Percentiles rank a stretch among this genome's conserved stretches.
Evolutionary conservation across 2,888 invertebrate species (phyloP).

Genomic region (Schizotus pectinicornis): DNA sequence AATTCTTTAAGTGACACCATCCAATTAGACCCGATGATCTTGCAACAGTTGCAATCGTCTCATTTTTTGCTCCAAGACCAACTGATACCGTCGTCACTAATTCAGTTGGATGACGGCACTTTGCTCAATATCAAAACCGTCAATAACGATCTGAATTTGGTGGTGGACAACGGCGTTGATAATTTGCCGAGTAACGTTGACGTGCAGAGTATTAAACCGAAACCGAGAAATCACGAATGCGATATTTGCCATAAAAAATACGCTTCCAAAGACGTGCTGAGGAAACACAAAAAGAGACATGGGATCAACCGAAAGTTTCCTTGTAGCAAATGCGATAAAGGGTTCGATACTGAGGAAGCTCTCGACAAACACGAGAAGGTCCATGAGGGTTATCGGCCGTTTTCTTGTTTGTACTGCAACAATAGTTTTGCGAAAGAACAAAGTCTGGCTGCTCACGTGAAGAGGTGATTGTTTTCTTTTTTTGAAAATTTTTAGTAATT

Average conservation of each 20-base stretch:
- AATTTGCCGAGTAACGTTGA: neutral
- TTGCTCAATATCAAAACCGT: conserved; percentile 32
- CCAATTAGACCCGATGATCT: conserved; percentile 33
- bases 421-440: conserved; percentile 66
- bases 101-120: conserved; percentile 34
- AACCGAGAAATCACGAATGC: conserved; percentile 44
- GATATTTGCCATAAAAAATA: conserved; percentile 52
- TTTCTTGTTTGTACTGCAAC: conserved; percentile 65
- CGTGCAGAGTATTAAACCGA: conserved; percentile 14
- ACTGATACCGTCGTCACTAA: conserved; percentile 19
- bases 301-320: conserved; percentile 66
- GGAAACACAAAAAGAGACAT: conserved; percentile 59
- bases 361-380: conserved; percentile 66
- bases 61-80: conserved; percentile 35
- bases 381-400: conserved; percentile 65
- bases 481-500: conserved; percentile 3
- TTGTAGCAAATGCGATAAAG: conserved; percentile 64
- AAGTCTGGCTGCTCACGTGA: conserved; percentile 66
- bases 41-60: conserved; percentile 38
- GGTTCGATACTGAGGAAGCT: conserved; percentile 67
- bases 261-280: conserved; percentile 49
- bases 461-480: conserved; percentile 51
- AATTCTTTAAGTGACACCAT: conserved; percentile 21
- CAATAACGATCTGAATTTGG: conserved; percentile 13
- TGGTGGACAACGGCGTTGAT: conserved; percentile 19